Conservation (phyloP, 1,140 invertebrate genomes). For the Geopemphigus sp. region DNA sequence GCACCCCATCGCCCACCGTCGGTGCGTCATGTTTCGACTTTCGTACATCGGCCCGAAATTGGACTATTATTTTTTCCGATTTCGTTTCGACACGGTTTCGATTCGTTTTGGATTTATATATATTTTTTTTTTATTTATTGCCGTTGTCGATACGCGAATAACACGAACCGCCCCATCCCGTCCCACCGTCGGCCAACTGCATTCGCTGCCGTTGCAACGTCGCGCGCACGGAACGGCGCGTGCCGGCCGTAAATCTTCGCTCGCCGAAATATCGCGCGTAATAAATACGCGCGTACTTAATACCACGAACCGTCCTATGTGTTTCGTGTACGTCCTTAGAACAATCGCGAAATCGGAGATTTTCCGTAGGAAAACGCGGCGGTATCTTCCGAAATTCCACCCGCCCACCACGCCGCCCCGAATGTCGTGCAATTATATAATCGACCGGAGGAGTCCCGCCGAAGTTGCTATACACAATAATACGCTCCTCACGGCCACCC, state of each 20-base stretch:
- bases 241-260: slow-evolving; percentile 2
- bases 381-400: slow-evolving; percentile 27
- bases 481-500: background rate
- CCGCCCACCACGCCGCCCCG: too few relatives aligned
- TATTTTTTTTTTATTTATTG: slow-evolving; percentile 33
- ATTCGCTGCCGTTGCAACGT: background rate
- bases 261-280: background rate
- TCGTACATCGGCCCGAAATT: slow-evolving; percentile 1
- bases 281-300: background rate
- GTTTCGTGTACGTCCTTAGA: background rate
- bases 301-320: too few relatives aligned
- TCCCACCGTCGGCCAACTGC: background rate
- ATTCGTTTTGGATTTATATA: slow-evolving; percentile 9
- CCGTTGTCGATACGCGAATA: background rate
- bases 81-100: slow-evolving; percentile 37
- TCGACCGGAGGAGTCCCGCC: too few relatives aligned
- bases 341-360: slow-evolving; percentile 8
- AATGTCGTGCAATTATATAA: background rate
- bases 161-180: background rate
- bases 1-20: background rate
- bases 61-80: slow-evolving; percentile 45
- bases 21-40: slow-evolving; percentile 42
- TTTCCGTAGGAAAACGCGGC: background rate
- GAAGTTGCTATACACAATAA: background rate
- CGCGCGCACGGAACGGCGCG: background rate